Conservation (phyloP, 2,797 vertebrate genomes). For the Petrocephalus schoutedeni region DNA sequence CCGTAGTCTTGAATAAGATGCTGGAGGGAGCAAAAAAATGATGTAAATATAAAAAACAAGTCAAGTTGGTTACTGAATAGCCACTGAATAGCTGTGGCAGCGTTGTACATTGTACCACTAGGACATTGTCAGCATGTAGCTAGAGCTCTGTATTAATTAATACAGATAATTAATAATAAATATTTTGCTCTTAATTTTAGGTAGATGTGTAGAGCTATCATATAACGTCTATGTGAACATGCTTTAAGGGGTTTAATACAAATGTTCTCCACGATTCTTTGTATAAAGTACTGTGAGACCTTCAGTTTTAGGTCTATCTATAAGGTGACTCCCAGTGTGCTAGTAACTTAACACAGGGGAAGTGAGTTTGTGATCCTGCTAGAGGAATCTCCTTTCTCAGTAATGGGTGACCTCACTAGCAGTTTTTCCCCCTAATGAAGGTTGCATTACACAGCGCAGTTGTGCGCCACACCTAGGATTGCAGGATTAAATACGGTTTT, state of each 20-base stretch:
- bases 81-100: background rate
- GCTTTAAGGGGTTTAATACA: background rate
- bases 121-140: background rate
- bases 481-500: background rate
- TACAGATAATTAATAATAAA: background rate
- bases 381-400: background rate
- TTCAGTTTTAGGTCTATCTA: background rate
- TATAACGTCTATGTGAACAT: background rate
- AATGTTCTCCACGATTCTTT: background rate
- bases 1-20: background rate
- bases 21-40: background rate
- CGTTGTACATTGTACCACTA: background rate
- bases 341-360: background rate
- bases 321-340: background rate
- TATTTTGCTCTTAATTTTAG: background rate
- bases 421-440: background rate
- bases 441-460: constrained; percentile 4
- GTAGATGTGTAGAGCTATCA: background rate
- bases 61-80: background rate
- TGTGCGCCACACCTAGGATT: background rate
- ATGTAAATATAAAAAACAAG: background rate
- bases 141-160: background rate
- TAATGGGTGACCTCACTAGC: background rate
- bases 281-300: background rate
- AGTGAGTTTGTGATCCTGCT: background rate